These are phyloP conservation scores for Drosophila ficusphila DNA, from an alignment of 1,140 invertebrate genomes.

Conservation along the genomic window DNA sequence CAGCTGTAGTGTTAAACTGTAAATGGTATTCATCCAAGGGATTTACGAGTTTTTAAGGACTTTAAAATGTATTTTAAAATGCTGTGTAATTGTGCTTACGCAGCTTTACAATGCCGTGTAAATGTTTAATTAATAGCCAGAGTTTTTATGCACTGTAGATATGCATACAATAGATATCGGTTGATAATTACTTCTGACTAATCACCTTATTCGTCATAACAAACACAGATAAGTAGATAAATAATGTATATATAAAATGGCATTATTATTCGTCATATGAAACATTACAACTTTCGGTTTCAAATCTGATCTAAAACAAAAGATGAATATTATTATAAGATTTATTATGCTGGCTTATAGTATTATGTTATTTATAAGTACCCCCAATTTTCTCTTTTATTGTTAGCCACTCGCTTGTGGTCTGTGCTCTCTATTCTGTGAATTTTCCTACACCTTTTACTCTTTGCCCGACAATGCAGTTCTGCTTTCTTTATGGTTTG, in stretches of 20 bases:
- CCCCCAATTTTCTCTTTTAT: slow-evolving; percentile 18
- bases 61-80: slow-evolving; percentile 6
- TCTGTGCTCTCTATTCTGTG: not conserved
- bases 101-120: no score
- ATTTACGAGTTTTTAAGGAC: not conserved
- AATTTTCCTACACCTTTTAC: not conserved
- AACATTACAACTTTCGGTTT: not conserved
- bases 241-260: no score
- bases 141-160: no score
- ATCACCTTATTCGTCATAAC: not conserved
- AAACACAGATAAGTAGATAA: not conserved
- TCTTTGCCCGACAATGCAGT: not conserved
- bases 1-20: not conserved
- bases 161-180: not conserved
- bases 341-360: not conserved
- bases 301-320: not conserved
- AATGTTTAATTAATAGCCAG: not conserved
- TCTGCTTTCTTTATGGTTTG: slow-evolving; percentile 28
- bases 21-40: not conserved
- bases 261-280: not conserved
- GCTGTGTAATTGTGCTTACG: not conserved
- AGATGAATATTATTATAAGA: not conserved
- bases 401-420: slow-evolving; percentile 18
- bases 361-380: not conserved
- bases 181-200: not conserved